These are phyloP conservation scores for Cotesia glomerata DNA, from an alignment of 1,140 invertebrate genomes.

Conservation along the genomic window DNA sequence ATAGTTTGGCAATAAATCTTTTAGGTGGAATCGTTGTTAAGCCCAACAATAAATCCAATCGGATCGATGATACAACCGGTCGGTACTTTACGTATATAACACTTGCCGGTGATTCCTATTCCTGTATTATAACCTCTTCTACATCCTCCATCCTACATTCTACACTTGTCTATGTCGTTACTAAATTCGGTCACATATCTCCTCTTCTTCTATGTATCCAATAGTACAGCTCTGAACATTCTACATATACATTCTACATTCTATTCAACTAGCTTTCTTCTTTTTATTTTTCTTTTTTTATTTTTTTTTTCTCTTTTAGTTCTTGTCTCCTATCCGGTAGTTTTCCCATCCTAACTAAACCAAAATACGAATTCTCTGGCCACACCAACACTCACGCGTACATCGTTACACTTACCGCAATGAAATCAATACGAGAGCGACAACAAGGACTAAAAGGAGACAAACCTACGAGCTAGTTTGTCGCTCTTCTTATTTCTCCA, in stretches of 20 bases:
- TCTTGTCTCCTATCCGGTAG: neutral
- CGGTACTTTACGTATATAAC: neutral
- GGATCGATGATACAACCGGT: conserved; percentile 16
- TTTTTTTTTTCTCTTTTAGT: neutral
- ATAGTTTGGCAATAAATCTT: conserved; percentile 21
- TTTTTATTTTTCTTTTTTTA: neutral
- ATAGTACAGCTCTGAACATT: too few relatives aligned
- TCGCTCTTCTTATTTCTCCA: too few relatives aligned
- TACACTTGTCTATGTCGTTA: neutral
- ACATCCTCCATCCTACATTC: neutral
- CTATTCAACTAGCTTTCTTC: too few relatives aligned
- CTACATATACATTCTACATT: too few relatives aligned
- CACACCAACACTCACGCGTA: conserved; percentile 11
- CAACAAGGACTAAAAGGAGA: too few relatives aligned
- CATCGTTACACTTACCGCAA: conserved; percentile 33
- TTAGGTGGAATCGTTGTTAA: conserved; percentile 2
- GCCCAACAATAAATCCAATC: conserved; percentile 14
- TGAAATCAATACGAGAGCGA: conserved; percentile 36
- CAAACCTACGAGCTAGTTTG: too few relatives aligned
- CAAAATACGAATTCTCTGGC: neutral
- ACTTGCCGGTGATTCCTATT: conserved; percentile 5
- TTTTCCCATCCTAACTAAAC: neutral
- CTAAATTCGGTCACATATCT: too few relatives aligned
- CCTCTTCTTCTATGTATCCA: too few relatives aligned
- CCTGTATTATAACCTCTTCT: neutral